Conservation (phyloP, 2,797 vertebrate species). For the Cottoperca gobio region DNA sequence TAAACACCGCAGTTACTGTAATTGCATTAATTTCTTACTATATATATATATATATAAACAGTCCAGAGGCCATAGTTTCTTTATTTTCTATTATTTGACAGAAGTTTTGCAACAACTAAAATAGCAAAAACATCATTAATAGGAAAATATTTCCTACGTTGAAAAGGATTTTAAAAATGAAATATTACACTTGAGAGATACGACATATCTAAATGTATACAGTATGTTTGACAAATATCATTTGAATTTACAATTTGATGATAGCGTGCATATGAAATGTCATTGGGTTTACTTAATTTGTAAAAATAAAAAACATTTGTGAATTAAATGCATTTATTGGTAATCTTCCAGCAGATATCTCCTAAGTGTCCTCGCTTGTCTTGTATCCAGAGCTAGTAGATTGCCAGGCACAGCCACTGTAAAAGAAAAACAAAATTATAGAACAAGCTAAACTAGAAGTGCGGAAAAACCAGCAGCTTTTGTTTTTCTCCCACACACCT, state of each 20-base stretch:
- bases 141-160: no score
- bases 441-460: not conserved
- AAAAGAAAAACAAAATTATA: constrained; percentile 35
- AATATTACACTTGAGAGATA: not conserved
- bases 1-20: not conserved
- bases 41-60: no score
- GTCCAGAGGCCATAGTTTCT: not conserved
- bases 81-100: constrained; percentile 27
- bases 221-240: not conserved
- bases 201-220: not conserved
- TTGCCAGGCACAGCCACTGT: constrained; percentile 80
- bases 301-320: not conserved
- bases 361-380: not conserved
- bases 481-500: constrained; percentile 67
- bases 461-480: not conserved
- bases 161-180: not conserved
- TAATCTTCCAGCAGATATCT: not conserved
- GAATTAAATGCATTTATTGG: not conserved
- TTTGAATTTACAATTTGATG: not conserved
- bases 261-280: not conserved
- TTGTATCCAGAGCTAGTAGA: constrained; percentile 55
- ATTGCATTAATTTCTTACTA: no score
- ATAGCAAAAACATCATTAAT: not conserved
- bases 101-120: not conserved
- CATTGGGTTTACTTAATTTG: not conserved